Evolutionary conservation across 2,888 invertebrate genomes (phyloP), one percentile per base, ranked within the genome.

Genomic region (Machimus atricapillus): DNA sequence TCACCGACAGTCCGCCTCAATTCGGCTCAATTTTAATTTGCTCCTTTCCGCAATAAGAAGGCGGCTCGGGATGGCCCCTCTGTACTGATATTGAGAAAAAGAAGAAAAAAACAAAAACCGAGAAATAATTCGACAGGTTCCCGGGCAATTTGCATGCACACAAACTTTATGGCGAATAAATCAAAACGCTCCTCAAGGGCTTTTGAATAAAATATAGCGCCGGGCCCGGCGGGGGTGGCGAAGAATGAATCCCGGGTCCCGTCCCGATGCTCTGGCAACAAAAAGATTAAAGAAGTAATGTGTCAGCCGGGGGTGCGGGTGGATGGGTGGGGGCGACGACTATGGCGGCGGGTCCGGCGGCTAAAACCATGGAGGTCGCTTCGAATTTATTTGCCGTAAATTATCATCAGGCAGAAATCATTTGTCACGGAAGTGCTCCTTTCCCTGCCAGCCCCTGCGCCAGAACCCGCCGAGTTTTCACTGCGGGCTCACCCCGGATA

Each of bases 401-500:
- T 86, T 86, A 86, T 86, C 79, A 86, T 86, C 86, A 86, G 86
- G 86, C 86, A 86, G 43, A 86, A 86, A 86, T 86, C 86, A 86
- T 86, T 86, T 86, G 86, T 86, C 86, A 86, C 86, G 86, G 86
- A 86, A 81, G 79, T 81, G 86, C 74, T 74, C 74, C 27, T 79
- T 86, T 46, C 73, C 58, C 34, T 37, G 76, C 1, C 76, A 73
- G 34, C 86, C 43, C 19, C 23, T 1, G 23, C 4, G 66, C 66
- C 8, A 12, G 9, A 56, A 23, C 14, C 66, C 46, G 31, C 31
- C 43, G 43, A n/a, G 14, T 74, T 74, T 74, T 46, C 74, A 40
- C 27, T 73, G 66, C 74, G 46, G 74, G n/a, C 46, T 43, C 43
- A 66, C 73, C 46, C 85, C 74, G 85, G 74, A 85, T 85, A 73